Base-by-base conservation (phyloP, 2,113 vertebrate species). In the Chlorodrepanis virens region DNA sequence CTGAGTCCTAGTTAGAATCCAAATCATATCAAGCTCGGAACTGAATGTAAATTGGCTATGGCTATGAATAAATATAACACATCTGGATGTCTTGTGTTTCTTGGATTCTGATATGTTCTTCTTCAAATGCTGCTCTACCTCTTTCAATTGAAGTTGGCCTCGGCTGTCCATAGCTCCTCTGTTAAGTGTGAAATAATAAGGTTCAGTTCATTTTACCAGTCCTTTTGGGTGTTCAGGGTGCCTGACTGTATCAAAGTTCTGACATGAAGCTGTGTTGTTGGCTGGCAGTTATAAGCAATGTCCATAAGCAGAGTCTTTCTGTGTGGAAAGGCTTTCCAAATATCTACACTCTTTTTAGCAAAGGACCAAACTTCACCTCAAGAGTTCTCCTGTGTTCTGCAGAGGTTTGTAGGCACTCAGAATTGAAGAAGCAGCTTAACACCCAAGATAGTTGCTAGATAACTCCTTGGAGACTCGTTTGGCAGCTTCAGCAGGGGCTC, bases 21-120 rank as follows among this genome's bases (percentile, higher is more conserved):
- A 91, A 87, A 93, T 89, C 78, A 45, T 42, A 37, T 45, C 50
- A 74, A 42, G 67, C 64, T 85, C 83, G 68, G 64, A 90, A 77
- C 45, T 63, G 71, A 88, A 92, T 95, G 33, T 24, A 94, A 97
- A 80, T 95, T 94, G 6, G 22, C 24, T 44, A 29, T 64, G 74
- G 11, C 17, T 60, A 45, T 80, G 86, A 81, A 93, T 93, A 84
- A 87, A 68, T 80, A 57, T 31, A 63, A 40, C 21, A 49, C 15
- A 14, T 27, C 49, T 86, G 19, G 63, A 37, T 45, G 6, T 39
- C 49, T 20, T 69, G 23, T 33, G 4, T 33, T 92, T 42, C 39
- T 57, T 83, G 29, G 28, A 65, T 69, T 72, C 7, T 50, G 5
- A 40, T 64, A 14, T 11, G 3, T 50, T 81, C 64, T 15, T 37